Percentiles rank a stretch among this genome's conserved stretches.
These are phyloP conservation scores for Tetranychus truncatus DNA, from an alignment of 2,888 invertebrate genomes.

Conservation along the genomic window DNA sequence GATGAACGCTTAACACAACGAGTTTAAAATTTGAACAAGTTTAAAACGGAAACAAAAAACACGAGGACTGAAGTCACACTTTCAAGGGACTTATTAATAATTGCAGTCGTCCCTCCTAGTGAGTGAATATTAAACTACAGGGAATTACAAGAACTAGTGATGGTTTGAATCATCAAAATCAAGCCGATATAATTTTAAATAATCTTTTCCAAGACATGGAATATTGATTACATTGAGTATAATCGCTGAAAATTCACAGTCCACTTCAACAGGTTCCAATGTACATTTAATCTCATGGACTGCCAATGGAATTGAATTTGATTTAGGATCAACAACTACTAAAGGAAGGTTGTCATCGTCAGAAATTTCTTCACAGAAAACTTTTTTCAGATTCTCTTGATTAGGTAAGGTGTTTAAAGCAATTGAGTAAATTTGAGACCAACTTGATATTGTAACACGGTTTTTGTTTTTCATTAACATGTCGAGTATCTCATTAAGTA, in stretches of 20 bases:
- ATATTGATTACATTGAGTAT: conserved; percentile 5
- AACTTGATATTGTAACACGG: conserved; percentile 19
- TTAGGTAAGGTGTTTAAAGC: conserved; percentile 21
- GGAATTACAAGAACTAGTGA: not conserved
- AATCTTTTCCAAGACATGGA: conserved; percentile 3
- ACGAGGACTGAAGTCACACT: no score
- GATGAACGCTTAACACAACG: no score
- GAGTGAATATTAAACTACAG: not conserved
- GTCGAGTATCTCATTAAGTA: conserved; percentile 16
- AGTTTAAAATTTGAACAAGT: no score
- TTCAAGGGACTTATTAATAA: no score
- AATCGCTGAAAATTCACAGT: not conserved
- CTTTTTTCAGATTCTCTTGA: conserved; percentile 15
- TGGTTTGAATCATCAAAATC: not conserved
- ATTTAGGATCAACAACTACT: not conserved
- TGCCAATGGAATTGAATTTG: not conserved
- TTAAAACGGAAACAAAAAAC: no score
- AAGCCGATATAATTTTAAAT: not conserved
- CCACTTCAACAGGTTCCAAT: not conserved
- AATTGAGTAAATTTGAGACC: conserved; percentile 22
- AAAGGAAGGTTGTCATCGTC: conserved; percentile 13
- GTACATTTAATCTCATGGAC: not conserved
- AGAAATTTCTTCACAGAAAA: conserved; percentile 15
- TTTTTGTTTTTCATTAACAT: conserved; percentile 17
- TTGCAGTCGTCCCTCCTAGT: no score